These are phyloP conservation scores for Lasioglossum marginatum DNA, from an alignment of 2,888 invertebrate genomes.

Conservation along the genomic window DNA sequence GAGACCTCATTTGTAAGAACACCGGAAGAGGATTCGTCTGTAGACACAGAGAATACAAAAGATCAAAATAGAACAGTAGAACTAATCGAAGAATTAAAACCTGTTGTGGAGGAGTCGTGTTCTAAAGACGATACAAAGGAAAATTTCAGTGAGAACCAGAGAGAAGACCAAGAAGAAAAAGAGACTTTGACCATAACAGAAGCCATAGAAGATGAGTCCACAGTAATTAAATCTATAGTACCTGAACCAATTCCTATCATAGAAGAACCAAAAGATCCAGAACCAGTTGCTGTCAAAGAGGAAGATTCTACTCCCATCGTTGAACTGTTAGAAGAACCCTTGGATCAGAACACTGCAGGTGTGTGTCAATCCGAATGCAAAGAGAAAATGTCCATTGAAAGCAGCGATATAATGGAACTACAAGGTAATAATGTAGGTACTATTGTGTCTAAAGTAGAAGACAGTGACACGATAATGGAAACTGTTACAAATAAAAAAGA, in stretches of 20 bases:
- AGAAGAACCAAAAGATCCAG: constrained; percentile 77
- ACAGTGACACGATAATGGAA: constrained; percentile 56
- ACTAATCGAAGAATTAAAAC: constrained; percentile 45
- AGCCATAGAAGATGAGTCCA: constrained; percentile 74
- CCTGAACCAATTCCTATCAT: constrained; percentile 79
- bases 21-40: constrained; percentile 30
- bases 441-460: constrained; percentile 50
- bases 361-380: constrained; percentile 36
- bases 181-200: constrained; percentile 75
- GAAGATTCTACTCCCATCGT: constrained; percentile 67
- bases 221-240: constrained; percentile 72
- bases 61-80: constrained; percentile 43
- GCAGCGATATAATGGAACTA: constrained; percentile 28
- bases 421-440: constrained; percentile 50
- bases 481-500: constrained; percentile 54
- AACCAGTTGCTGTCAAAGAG: constrained; percentile 56
- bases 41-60: constrained; percentile 26
- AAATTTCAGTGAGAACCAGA: constrained; percentile 41
- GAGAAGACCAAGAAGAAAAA: constrained; percentile 43
- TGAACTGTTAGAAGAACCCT: constrained; percentile 65
- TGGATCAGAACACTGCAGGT: constrained; percentile 16
- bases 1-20: constrained; percentile 16
- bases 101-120: constrained; percentile 63
- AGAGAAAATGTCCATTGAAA: constrained; percentile 43
- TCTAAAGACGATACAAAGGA: constrained; percentile 50